Conservation (phyloP, 1,140 invertebrate species). For the Chironomus tepperi region DNA sequence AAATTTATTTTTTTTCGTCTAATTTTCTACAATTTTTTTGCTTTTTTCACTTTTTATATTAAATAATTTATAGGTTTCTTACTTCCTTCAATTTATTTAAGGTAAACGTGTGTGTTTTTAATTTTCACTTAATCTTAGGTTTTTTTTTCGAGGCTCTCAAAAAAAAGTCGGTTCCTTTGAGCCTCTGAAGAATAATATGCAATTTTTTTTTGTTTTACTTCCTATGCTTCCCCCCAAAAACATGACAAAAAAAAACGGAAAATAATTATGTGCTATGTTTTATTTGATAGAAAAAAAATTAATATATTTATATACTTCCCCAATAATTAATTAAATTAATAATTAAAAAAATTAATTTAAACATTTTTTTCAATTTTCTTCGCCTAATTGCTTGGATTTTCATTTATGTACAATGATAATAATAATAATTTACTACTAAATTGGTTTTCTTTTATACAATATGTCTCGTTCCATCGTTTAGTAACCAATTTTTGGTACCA, state of each 20-base stretch:
- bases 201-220: neutral
- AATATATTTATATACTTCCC: neutral
- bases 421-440: too few species aligned
- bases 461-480: too few species aligned
- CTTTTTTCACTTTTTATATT: neutral
- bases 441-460: too few species aligned
- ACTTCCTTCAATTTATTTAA: neutral
- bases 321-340: neutral
- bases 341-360: constrained; percentile 15
- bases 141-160: neutral
- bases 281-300: neutral
- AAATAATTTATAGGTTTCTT: constrained; percentile 9
- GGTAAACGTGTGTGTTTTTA: neutral
- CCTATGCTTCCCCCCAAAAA: neutral
- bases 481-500: too few species aligned
- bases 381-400: constrained; percentile 20
- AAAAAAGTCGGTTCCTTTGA: neutral
- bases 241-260: too few species aligned
- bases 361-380: too few species aligned
- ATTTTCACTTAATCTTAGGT: constrained; percentile 10
- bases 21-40: neutral
- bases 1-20: neutral
- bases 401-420: neutral
- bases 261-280: neutral
- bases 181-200: neutral